Evolutionary conservation across 2,797 vertebrate genomes (phyloP), one percentile per base, ranked within the genome.

Genomic region (Agapornis canus): DNA sequence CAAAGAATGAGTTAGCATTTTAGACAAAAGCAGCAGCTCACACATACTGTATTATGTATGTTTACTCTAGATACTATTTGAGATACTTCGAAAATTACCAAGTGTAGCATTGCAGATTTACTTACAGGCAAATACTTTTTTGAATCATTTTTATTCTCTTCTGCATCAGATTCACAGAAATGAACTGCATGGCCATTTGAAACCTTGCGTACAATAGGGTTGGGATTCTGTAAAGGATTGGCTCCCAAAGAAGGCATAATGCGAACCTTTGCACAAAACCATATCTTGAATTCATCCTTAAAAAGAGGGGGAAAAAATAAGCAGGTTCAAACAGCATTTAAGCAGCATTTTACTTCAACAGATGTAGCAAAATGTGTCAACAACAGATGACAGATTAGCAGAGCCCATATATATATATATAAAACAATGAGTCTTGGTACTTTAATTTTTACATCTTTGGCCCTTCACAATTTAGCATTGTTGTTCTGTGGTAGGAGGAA

Each of bases 231-330:
- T 90, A 98, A 98, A 79, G 98, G 98, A 95, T 77, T 97, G 79
- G 97, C 98, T 96, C 98, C 99, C 49, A 98, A 96, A 94, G 99
- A 98, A 97, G 99, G 98, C 97, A 98, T 98, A 94, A 98, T 48
- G 63, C 98, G 98, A 96, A 99, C 98, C 97, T 98, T 99, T 96
- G 99, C 99, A 96, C 99, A 98, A 98, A 99, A 99, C 99, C 99
- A 99, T 78, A 97, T 98, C 91, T 97, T 99, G 97, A 99, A 99
- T 97, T 99, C 99, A 95, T 99, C 99, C 99, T 99, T 76, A 20
- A 86, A 68, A 60, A 61, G 19, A 78, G 5, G 5, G 11, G 9
- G 0, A 0, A 2, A 72, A 48, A 57, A 66, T 4, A 0, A 68
- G 7, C 35, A 65, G 56, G 39, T 14, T 45, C n/a, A 89, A 87